Evolutionary conservation across 2,888 invertebrate genomes (phyloP).

Genomic region (Megastigmus dorsalis): DNA sequence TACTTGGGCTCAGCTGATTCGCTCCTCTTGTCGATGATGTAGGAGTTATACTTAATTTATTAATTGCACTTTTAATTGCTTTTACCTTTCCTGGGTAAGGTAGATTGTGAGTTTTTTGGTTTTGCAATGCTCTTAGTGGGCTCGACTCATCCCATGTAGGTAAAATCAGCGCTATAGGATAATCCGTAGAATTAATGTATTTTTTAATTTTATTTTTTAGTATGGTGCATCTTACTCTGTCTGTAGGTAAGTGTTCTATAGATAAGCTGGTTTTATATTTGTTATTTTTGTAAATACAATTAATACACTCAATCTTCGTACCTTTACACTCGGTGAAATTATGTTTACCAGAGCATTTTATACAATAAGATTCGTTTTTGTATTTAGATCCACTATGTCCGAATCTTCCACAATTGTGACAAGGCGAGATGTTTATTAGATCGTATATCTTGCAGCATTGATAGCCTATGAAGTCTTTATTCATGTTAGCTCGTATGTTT

Average conservation of each 20-base stretch:
- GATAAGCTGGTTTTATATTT: neutral
- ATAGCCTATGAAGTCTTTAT: neutral
- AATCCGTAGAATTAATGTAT: neutral
- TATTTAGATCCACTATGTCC: neutral
- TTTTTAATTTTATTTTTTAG: slow-evolving; percentile 6
- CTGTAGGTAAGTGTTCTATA: neutral
- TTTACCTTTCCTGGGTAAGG: neutral
- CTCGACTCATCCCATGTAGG: neutral
- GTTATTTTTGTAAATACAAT: neutral
- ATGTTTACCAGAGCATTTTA: neutral
- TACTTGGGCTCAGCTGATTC: neutral
- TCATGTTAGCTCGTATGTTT: neutral
- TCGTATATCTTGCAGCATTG: neutral
- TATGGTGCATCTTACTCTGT: neutral
- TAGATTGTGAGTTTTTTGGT: neutral
- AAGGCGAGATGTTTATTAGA: neutral
- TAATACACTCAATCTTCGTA: neutral
- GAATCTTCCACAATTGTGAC: neutral
- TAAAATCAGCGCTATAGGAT: neutral
- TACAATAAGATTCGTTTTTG: neutral
- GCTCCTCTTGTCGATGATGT: neutral
- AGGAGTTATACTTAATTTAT: neutral
- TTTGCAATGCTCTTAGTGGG: neutral
- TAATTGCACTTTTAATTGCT: neutral
- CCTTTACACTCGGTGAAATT: neutral